Base-by-base conservation (phyloP, 53 echinoderm and acorn worm species). In the Echinometra lucunter region DNA sequence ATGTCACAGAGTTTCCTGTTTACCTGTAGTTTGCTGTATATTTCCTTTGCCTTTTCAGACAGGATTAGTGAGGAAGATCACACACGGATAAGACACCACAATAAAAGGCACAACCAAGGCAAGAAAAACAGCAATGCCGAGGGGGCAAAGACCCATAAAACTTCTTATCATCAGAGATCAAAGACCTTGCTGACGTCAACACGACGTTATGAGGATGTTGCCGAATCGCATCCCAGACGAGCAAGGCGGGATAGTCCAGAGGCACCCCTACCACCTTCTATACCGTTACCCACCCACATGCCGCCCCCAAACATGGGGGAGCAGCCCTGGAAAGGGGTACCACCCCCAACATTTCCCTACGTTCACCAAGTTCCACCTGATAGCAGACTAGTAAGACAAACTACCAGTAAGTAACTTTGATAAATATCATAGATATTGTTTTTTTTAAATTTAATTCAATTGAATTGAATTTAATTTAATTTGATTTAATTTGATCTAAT, bases 341-440 rank as follows among this genome's bases (percentile, higher is more conserved):
- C 85, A 17, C 85, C 85, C 30, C 85, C 85, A 42, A 1, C 27
- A 11, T 85, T 49, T 49, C 85, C 85, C 12, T 85, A 85, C 30
- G 12, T 85, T 42, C 19, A 42, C 23, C 38, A 78, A 7, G 78
- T 38, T 45, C 47, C 47, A n/a, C 47, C 10, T 49, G 85, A 49
- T 28, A 49, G 28, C 30, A 85, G 28, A 11, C 5, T 15, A 4
- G 18, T 1, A 19, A 53, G 10, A 15, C 85, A n/a, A 85, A 45
- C 85, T n/a, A 85, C 85, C 49, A 85, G 85, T 85, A 85, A 85
- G 85, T 49, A 53, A 44, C 30, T 32, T 6, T 74, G 74, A 5
- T 19, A 58, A 0, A 58, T 58, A n/a, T n/a, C n/a, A n/a, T n/a
- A n/a, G n/a, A n/a, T n/a, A n/a, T n/a, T n/a, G n/a, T n/a, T n/a